Conservation (phyloP, 2,113 vertebrate genomes). For the Phasianus colchicus region DNA sequence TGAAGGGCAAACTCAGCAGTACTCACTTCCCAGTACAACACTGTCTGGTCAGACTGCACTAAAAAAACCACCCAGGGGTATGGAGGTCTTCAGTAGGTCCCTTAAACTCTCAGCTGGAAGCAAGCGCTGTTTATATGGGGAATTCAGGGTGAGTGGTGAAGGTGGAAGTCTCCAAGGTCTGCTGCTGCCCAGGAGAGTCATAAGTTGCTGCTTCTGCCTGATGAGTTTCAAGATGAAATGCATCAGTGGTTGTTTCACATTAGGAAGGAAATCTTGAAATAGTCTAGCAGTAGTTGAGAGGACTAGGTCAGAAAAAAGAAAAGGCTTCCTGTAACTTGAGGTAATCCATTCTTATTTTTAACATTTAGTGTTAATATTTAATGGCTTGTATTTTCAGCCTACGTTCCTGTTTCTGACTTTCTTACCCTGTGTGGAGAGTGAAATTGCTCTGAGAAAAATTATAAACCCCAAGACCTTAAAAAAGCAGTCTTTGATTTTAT, state of each 20-base stretch:
- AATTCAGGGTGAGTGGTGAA: background rate
- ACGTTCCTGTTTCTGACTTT: background rate
- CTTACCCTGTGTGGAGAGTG: background rate
- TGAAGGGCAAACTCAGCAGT: background rate
- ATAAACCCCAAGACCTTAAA: background rate
- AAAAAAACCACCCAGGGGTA: background rate
- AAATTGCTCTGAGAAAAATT: background rate
- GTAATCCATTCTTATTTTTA: slow-evolving; percentile 55
- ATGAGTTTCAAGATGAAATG: background rate
- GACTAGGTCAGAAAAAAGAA: slow-evolving; percentile 44
- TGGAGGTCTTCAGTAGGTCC: background rate
- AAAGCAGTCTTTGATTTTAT: background rate
- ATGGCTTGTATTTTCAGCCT: slow-evolving; percentile 26
- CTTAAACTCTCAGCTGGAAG: background rate
- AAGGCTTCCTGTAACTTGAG: background rate
- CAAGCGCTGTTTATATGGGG: background rate
- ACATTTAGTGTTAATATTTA: slow-evolving; percentile 45
- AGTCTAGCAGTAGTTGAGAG: background rate
- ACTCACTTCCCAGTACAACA: background rate
- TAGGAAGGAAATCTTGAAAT: background rate
- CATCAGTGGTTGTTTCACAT: background rate
- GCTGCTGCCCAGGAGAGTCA: background rate
- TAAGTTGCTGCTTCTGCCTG: background rate
- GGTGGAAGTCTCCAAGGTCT: background rate
- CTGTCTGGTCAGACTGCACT: background rate